Base-by-base conservation (phyloP, 2,113 vertebrate genomes). In the Oxyura jamaicensis region DNA sequence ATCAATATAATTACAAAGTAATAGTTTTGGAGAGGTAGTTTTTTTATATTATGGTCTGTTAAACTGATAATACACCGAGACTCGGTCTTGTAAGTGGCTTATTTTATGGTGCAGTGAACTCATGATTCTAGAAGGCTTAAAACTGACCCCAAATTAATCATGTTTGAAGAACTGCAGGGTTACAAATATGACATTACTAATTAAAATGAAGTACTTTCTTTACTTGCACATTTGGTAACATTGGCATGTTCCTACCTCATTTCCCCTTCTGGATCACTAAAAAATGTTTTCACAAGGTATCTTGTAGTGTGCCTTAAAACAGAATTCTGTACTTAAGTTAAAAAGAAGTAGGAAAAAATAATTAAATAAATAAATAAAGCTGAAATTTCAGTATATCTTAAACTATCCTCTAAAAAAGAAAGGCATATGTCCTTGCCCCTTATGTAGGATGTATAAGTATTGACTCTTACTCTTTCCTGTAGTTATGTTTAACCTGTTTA, bases 31-130 rank as follows among this genome's bases (percentile, higher is more conserved):
- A 93, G 65, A 83, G 31, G 21, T 91, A 88, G 15, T 82, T 92
- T 86, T 86, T 82, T 78, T 81, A 65, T 67, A 92, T 60, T 95
- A 84, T 79, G 39, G 83, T 91, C 80, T 82, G 60, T 81, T 90
- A 88, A 94, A 76, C 44, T 82, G 79, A 88, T 81, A 92, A 90
- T 84, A 59, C 35, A 48, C 18, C 48, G 29, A 69, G 50, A 86
- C 68, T 75, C 71, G 84, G 48, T 68, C 73, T 90, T 83, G 3
- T 53, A 92, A 91, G 56, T 92, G 72, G 42, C 21, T 96, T 90
- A 73, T 94, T 94, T 95, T 84, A 78, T 41, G 46, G 68, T 65
- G 29, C 86, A 92, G 42, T 96, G 80, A 96, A 84, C 88, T 39
- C 39, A 36, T 85, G 46, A 81, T 66, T 96, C 63, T 83, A 74